phyloP scores from a whole-genome alignment of 2,888 invertebrate species.

The Melanchra persicariae region DNA sequence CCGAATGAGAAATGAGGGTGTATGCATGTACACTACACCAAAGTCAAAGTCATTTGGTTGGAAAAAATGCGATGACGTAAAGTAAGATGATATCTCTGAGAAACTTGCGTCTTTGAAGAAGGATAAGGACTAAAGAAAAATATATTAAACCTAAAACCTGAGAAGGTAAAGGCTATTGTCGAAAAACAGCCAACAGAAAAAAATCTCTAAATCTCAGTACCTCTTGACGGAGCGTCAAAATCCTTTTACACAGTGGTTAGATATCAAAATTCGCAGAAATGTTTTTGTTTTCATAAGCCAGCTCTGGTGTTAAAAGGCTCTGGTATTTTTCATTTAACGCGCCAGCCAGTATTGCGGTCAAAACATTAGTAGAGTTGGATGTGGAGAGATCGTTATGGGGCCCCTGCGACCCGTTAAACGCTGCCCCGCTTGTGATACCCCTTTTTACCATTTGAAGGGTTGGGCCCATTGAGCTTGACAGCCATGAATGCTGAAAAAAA shows the following conservation, averaged over 20 bases:
- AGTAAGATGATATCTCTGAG: conserved; percentile 45
- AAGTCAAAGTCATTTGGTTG: conserved; percentile 41
- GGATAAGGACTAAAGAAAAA: conserved; percentile 4
- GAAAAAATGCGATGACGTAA: conserved; percentile 49
- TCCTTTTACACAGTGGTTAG: conserved; percentile 61
- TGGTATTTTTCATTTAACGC: conserved; percentile 67
- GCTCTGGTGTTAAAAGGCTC: conserved; percentile 62
- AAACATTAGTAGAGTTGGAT: conserved; percentile 67
- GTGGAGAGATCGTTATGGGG: conserved; percentile 62
- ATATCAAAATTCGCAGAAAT: conserved; percentile 62
- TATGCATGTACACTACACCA: conserved; percentile 43
- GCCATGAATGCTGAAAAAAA: conserved; percentile 63
- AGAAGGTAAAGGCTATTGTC: conserved; percentile 31
- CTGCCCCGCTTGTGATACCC: conserved; percentile 42
- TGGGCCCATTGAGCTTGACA: conserved; percentile 58
- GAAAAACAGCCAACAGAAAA: conserved; percentile 23
- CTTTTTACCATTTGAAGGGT: conserved; percentile 64
- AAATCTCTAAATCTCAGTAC: conserved; percentile 54
- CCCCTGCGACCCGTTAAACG: conserved; percentile 62
- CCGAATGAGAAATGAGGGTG: conserved; percentile 51
- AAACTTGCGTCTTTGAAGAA: conserved; percentile 32
- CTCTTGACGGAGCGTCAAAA: conserved; percentile 61
- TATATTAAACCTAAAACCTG: conserved; percentile 33
- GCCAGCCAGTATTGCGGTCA: conserved; percentile 58
- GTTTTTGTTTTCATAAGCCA: conserved; percentile 67